Evolutionary conservation across 2,888 invertebrate species (phyloP).

Genomic region (Philereme transversata): DNA sequence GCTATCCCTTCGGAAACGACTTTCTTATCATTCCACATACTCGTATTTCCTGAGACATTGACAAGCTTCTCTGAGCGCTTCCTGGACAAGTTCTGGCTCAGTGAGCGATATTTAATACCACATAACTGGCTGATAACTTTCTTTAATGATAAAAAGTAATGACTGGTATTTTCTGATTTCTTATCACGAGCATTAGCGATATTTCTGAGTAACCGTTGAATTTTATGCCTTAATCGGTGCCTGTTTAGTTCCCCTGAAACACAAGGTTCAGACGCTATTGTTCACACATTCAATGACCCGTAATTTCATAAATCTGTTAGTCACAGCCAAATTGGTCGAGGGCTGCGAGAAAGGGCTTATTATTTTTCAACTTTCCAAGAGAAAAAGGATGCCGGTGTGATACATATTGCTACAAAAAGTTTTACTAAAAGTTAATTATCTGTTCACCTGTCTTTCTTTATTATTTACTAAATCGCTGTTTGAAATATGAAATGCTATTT

Average conservation of each 20-base stretch:
- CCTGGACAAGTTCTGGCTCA: slow-evolving; percentile 51
- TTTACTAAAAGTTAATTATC: slow-evolving; percentile 3
- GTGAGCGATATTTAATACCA: slow-evolving; percentile 44
- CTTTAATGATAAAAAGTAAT: slow-evolving; percentile 51
- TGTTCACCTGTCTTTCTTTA: neutral
- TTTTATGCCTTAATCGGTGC: slow-evolving; percentile 15
- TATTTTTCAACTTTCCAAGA: slow-evolving; percentile 16
- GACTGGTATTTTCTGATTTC: slow-evolving; percentile 41
- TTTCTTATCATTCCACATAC: slow-evolving; percentile 53
- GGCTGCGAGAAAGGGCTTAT: slow-evolving; percentile 35
- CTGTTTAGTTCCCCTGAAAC: slow-evolving; percentile 30
- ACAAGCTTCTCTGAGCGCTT: slow-evolving; percentile 58
- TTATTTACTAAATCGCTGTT: too few species aligned
- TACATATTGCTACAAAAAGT: neutral
- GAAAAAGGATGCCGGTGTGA: neutral
- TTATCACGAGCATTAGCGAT: slow-evolving; percentile 36
- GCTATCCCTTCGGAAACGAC: slow-evolving; percentile 31
- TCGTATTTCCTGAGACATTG: slow-evolving; percentile 53
- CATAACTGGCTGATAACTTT: slow-evolving; percentile 54
- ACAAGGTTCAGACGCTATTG: slow-evolving; percentile 50
- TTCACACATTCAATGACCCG: slow-evolving; percentile 56
- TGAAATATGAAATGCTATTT: too few species aligned
- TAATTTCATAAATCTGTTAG: slow-evolving; percentile 55
- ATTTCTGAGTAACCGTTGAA: slow-evolving; percentile 15
- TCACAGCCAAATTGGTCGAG: slow-evolving; percentile 54